A percentile compares a stretch with the other conserved stretches of the same genome.
These are phyloP conservation scores for Spondyliosoma cantharus DNA, from an alignment of 2,797 vertebrate genomes.

Conservation along the genomic window DNA sequence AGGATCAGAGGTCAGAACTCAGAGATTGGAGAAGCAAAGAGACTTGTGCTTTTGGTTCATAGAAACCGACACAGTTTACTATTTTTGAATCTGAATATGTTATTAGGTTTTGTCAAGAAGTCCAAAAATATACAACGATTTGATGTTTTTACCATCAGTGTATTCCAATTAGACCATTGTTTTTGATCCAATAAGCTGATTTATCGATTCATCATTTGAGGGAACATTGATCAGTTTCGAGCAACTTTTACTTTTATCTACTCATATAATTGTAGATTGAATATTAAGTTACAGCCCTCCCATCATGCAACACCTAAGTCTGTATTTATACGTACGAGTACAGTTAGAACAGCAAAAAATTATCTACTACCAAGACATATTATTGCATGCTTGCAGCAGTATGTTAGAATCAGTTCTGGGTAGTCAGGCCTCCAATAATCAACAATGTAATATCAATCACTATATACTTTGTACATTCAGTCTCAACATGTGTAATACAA, in stretches of 20 bases:
- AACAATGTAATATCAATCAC: not conserved
- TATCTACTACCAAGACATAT: not conserved
- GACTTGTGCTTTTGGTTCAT: conserved; percentile 39
- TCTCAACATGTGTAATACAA: not conserved
- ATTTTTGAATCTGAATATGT: no score
- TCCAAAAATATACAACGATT: not conserved
- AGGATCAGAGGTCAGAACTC: conserved; percentile 50
- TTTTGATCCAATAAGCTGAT: not conserved
- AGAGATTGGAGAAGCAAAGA: conserved; percentile 17
- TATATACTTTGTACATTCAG: not conserved
- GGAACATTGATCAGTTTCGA: not conserved
- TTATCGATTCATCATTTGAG: not conserved
- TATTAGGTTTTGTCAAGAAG: no score
- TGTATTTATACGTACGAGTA: not conserved
- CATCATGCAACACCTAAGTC: not conserved
- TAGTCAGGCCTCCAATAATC: not conserved
- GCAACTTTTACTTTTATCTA: not conserved
- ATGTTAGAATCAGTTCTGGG: not conserved
- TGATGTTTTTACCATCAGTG: not conserved
- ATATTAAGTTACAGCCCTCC: not conserved
- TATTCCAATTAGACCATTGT: not conserved
- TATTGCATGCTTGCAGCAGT: not conserved
- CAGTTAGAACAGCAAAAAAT: not conserved
- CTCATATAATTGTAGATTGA: not conserved
- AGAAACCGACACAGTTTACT: not conserved